These are phyloP conservation scores for Lordiphosa collinella DNA, from an alignment of 1,140 invertebrate genomes.

Conservation along the genomic window DNA sequence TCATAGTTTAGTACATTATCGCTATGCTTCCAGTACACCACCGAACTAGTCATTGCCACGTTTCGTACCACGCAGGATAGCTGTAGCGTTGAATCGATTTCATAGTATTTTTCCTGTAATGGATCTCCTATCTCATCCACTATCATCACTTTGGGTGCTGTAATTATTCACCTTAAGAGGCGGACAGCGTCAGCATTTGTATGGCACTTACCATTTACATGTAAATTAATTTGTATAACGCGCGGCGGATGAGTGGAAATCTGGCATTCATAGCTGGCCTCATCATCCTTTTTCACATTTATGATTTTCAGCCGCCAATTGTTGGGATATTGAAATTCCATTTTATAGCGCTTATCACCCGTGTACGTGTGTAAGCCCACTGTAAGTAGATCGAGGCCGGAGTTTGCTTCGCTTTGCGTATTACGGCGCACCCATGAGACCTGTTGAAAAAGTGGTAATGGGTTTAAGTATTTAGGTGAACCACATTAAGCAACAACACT, in stretches of 20 bases:
- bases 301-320: slow-evolving; percentile 88
- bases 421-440: slow-evolving; percentile 87
- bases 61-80: slow-evolving; percentile 86
- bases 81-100: slow-evolving; percentile 88
- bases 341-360: slow-evolving; percentile 86
- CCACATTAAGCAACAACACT: slow-evolving; percentile 73
- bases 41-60: slow-evolving; percentile 84
- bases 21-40: slow-evolving; percentile 87
- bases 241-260: slow-evolving; percentile 88
- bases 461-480: neutral
- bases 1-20: slow-evolving; percentile 87
- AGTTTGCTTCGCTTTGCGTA: slow-evolving; percentile 82
- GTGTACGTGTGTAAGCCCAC: slow-evolving; percentile 86
- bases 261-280: slow-evolving; percentile 88
- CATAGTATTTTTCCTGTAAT: slow-evolving; percentile 87
- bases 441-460: slow-evolving; percentile 67
- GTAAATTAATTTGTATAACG: slow-evolving; percentile 86
- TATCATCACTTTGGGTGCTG: slow-evolving; percentile 88
- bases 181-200: neutral
- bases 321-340: slow-evolving; percentile 88
- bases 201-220: slow-evolving; percentile 84
- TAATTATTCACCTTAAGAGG: neutral
- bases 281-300: slow-evolving; percentile 85
- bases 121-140: slow-evolving; percentile 86
- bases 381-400: slow-evolving; percentile 83